phyloP scores from a whole-genome alignment of 2,888 invertebrate species.

The Lithophane socia region DNA sequence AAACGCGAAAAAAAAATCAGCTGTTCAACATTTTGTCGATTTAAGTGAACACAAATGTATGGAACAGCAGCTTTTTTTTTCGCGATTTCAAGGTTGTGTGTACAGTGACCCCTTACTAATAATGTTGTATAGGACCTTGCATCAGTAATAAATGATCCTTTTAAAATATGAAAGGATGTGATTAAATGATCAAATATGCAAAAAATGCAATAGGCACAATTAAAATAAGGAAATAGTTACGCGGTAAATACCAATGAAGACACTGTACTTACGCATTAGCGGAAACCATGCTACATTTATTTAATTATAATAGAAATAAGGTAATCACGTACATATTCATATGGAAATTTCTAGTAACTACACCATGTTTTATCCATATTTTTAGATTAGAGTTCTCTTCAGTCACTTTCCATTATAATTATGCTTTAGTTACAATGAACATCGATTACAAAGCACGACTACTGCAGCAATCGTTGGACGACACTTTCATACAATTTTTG shows the following conservation, averaged over 20 bases:
- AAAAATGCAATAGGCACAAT: not conserved
- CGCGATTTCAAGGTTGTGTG: no score
- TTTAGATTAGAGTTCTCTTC: slow-evolving; percentile 7
- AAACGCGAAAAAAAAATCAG: no score
- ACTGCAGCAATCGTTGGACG: not conserved
- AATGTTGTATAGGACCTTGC: not conserved
- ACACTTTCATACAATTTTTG: not conserved
- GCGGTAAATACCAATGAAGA: not conserved
- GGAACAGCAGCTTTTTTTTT: no score
- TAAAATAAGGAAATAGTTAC: slow-evolving; percentile 6
- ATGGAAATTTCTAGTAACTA: slow-evolving; percentile 11
- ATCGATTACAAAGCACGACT: slow-evolving; percentile 3
- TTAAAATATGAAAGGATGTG: not conserved
- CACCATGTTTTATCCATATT: slow-evolving; percentile 7
- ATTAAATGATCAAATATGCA: not conserved
- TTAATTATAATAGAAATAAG: not conserved
- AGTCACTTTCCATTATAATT: slow-evolving; percentile 27
- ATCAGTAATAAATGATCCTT: not conserved
- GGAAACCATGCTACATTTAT: not conserved
- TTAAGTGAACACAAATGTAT: no score
- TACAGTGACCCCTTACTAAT: no score
- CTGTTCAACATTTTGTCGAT: no score
- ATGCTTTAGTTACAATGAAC: slow-evolving; percentile 32
- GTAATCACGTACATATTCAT: not conserved
- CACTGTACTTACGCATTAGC: not conserved